Base-by-base conservation (phyloP, 2,113 vertebrate genomes). In the Chlorodrepanis virens region DNA sequence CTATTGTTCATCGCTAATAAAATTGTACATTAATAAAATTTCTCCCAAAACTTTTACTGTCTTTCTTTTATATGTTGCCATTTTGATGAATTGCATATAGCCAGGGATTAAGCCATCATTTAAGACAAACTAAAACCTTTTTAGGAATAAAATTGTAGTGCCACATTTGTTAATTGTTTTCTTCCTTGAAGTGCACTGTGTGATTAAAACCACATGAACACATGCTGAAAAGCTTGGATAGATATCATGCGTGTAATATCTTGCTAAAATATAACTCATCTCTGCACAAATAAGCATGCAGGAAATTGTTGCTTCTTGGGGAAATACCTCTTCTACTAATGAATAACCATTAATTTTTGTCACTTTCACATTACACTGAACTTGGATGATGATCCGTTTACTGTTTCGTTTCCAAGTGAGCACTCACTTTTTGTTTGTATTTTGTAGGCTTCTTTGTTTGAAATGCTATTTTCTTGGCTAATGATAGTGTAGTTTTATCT, bases 1-100 rank as follows among this genome's bases (percentile, higher is more conserved):
- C 95, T 97, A 44, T 96, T 97, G 86, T 97, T 94, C 94, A 81
- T 96, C 0, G 12, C 90, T 89, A 86, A 92, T 92, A 45, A 95
- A 94, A 86, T 50, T 95, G 86, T 96, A 98, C 93, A 84, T 97
- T 96, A 98, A 97, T 98, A 97, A 98, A 98, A 94, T 33, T 42
- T 94, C 80, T 98, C 74, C 44, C 75, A 80, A 52, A 96, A 47
- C 16, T 16, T 91, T 7, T 52, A 3, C 19, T 63, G 70, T 69
- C 37, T 49, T 82, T 84, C 15, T 76, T 82, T 82, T n/a, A 3
- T 94, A 5, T 57, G 31, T 42, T n/a, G 22, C 8, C 6, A 11
- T 52, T 65, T 74, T 57, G 59, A 63, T 70, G 35, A 45, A 35
- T 61, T 52, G 13, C 28, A 13, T 75, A 4, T 53, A 57, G 19